phyloP scores from a whole-genome alignment of 2,888 invertebrate genomes.

The Germaria angustata region DNA sequence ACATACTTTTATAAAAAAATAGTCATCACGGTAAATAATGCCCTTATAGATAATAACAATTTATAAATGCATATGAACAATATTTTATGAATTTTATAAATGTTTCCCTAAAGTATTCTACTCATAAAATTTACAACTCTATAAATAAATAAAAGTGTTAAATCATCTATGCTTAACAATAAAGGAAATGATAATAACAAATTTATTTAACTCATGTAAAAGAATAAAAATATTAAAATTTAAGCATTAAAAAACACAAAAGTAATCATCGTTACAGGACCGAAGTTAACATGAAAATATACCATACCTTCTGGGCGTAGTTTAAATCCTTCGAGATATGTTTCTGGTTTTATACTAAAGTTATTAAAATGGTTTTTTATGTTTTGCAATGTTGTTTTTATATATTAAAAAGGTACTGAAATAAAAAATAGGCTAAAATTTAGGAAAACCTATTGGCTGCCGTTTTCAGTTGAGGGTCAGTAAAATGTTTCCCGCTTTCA shows the following conservation, averaged over 20 bases:
- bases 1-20: background rate
- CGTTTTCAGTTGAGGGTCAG: too few species aligned
- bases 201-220: background rate
- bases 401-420: too few species aligned
- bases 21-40: constrained; percentile 37
- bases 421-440: too few species aligned
- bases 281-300: background rate
- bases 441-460: too few species aligned
- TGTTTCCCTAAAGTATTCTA: constrained; percentile 43
- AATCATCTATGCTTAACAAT: background rate
- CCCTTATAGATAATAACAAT: constrained; percentile 35
- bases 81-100: constrained; percentile 36
- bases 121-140: background rate
- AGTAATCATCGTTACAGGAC: background rate
- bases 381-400: too few species aligned
- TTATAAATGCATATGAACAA: constrained; percentile 9
- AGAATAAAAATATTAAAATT: background rate
- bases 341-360: too few species aligned
- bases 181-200: background rate
- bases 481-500: too few species aligned
- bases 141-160: background rate
- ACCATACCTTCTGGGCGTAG: background rate
- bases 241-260: background rate
- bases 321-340: background rate
- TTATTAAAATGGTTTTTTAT: too few species aligned